These are phyloP conservation scores for Podargus strigoides DNA, from an alignment of 2,797 vertebrate species.

Conservation along the genomic window DNA sequence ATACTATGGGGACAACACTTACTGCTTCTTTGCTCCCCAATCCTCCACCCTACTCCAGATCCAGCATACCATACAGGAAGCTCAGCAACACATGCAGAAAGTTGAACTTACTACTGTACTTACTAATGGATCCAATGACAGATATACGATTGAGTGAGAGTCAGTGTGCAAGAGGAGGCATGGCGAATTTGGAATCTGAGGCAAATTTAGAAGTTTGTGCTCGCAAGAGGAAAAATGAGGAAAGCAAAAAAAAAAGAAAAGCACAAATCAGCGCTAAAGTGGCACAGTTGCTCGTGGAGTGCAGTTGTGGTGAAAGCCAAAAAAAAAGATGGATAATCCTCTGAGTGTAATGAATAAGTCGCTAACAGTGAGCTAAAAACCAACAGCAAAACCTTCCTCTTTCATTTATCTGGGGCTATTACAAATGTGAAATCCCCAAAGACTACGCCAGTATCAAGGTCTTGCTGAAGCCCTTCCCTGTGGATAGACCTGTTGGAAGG, in stretches of 20 bases:
- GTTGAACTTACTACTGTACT: slow-evolving; percentile 54
- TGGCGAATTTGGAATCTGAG: slow-evolving; percentile 61
- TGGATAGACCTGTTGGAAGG: background rate
- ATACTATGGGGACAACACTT: background rate
- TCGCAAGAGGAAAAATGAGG: background rate
- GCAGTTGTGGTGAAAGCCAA: background rate
- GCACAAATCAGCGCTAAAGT: slow-evolving; percentile 51
- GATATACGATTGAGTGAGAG: slow-evolving; percentile 15
- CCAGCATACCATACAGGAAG: slow-evolving; percentile 5
- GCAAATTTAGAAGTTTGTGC: slow-evolving; percentile 52
- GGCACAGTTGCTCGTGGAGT: background rate
- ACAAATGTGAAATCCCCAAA: background rate
- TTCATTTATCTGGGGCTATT: background rate
- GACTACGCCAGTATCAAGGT: background rate
- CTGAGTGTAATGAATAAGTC: background rate
- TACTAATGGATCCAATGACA: slow-evolving; percentile 61
- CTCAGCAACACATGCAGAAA: slow-evolving; percentile 42
- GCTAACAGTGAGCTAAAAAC: background rate
- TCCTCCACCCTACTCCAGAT: background rate
- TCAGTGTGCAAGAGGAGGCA: slow-evolving; percentile 36
- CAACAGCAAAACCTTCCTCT: background rate
- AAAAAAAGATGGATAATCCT: background rate
- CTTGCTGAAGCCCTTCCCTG: background rate
- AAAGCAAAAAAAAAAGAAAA: background rate
- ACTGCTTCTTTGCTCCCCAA: slow-evolving; percentile 8